phyloP scores from a whole-genome alignment of 2,888 invertebrate species.

The Cephalotes varians region DNA sequence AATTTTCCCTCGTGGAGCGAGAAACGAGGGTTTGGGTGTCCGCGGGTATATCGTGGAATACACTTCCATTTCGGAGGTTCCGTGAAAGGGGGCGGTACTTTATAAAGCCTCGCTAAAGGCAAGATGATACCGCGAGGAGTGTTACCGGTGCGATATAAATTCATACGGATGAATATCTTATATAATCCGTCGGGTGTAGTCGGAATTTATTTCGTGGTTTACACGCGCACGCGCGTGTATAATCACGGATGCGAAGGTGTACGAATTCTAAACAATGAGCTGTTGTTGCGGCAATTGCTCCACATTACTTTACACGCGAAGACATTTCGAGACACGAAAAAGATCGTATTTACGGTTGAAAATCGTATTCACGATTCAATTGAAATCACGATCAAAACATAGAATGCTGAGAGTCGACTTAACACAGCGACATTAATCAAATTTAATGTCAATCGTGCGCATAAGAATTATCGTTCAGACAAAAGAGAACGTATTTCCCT shows the following conservation, averaged over 20 bases:
- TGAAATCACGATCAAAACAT: background rate
- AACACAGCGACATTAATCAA: background rate
- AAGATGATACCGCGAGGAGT: constrained; percentile 36
- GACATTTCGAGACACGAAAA: background rate
- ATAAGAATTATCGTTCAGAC: background rate
- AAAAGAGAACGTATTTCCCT: background rate
- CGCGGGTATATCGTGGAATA: constrained; percentile 31
- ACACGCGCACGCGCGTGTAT: background rate
- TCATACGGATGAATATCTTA: constrained; percentile 51
- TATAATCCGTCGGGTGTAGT: constrained; percentile 40
- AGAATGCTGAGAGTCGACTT: background rate
- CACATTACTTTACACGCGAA: background rate
- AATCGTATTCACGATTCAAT: background rate
- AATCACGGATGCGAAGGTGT: background rate
- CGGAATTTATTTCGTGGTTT: constrained; percentile 44
- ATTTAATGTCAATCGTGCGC: background rate
- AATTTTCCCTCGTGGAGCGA: constrained; percentile 28
- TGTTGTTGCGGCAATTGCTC: constrained; percentile 2
- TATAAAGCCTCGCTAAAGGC: constrained; percentile 31
- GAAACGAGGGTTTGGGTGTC: background rate
- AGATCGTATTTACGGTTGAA: background rate
- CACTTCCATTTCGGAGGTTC: constrained; percentile 1
- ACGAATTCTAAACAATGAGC: constrained; percentile 22
- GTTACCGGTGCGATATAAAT: constrained; percentile 41
- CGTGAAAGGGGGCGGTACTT: background rate